Evolutionary conservation across 2,113 vertebrate species (phyloP).

Genomic region (Syngnathoides biaculeatus): DNA sequence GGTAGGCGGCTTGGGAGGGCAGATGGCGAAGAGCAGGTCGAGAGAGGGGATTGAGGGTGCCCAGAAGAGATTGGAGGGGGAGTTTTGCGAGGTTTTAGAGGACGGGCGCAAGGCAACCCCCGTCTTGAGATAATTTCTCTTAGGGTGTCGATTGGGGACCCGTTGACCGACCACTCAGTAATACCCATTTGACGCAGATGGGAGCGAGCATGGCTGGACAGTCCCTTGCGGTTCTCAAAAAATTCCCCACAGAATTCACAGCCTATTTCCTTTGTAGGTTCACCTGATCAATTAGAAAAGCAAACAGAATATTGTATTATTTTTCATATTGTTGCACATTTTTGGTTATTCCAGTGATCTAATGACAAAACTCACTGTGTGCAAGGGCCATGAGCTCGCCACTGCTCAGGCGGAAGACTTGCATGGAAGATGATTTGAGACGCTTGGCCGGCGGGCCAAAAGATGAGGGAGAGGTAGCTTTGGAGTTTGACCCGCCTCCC

Average conservation of each 20-base stretch:
- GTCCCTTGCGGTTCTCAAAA: slow-evolving; percentile 92
- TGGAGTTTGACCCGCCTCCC: slow-evolving; percentile 57
- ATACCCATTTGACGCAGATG: slow-evolving; percentile 95
- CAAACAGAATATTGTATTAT: not conserved
- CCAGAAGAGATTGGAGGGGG: slow-evolving; percentile 66
- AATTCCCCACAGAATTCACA: slow-evolving; percentile 89
- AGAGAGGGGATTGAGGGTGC: slow-evolving; percentile 57
- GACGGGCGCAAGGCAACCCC: slow-evolving; percentile 71
- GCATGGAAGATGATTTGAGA: slow-evolving; percentile 76
- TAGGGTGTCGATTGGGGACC: slow-evolving; percentile 90
- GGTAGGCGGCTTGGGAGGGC: slow-evolving; percentile 55
- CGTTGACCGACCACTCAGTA: slow-evolving; percentile 93
- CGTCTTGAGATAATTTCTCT: slow-evolving; percentile 77
- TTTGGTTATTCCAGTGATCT: not conserved
- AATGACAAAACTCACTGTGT: slow-evolving; percentile 62
- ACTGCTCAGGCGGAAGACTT: slow-evolving; percentile 75
- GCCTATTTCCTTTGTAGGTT: slow-evolving; percentile 77
- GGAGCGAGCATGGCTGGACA: slow-evolving; percentile 91
- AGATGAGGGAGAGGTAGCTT: slow-evolving; percentile 73
- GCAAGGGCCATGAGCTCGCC: slow-evolving; percentile 71
- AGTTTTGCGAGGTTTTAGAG: slow-evolving; percentile 63
- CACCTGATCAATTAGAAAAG: slow-evolving; percentile 42
- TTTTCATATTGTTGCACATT: not conserved
- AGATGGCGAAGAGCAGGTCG: slow-evolving; percentile 58
- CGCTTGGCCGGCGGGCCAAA: slow-evolving; percentile 75